Evolutionary conservation across 2,888 invertebrate species (phyloP), one percentile per base, ranked within the genome.

Genomic region (Eurytoma californica): DNA sequence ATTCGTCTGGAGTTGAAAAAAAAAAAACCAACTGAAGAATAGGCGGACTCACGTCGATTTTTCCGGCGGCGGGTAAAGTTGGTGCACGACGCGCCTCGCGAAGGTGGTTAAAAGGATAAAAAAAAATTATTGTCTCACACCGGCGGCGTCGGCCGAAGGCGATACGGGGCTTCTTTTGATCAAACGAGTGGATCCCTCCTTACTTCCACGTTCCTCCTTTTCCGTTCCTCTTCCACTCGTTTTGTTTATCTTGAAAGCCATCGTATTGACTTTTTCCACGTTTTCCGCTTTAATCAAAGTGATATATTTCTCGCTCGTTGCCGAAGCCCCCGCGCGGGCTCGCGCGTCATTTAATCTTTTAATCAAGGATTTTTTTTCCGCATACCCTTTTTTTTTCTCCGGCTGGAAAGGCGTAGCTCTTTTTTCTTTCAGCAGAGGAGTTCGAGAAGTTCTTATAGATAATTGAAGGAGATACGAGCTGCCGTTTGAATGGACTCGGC

Each of bases 91-190:
- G 7, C 39, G 39, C 39, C 39, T 7, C 4, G 39, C 39, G 39
- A 3, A 9, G 7, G 7, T 14, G n/a, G 14, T 0, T 2, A 53
- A 53, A 16, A 9, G 7, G 53, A 2, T 53, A 9, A 53, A 53
- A 53, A 53, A 53, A 53, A n/a, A 16, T 39, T 39, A 39, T 39
- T 39, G 39, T 39, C 3, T 39, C 7, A 39, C 39, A 39, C 39
- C 39, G 39, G 39, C 39, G 39, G 7, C 39, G 39, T 39, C 39
- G 30, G 63, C 18, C n/a, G 7, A 13, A 18, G 28, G 58, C 39
- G 9, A 55, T 18, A 47, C 16, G 53, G 20, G 70, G 77, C 57
- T 77, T 77, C 77, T 70, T 77, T 70, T 70, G 57, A 77, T 77
- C 70, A 77, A 77, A 77, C 39, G 39, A 39, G 63, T 57, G 70